Base-by-base conservation (phyloP, 2,888 invertebrate species). In the Glaucopsyche alexis region DNA sequence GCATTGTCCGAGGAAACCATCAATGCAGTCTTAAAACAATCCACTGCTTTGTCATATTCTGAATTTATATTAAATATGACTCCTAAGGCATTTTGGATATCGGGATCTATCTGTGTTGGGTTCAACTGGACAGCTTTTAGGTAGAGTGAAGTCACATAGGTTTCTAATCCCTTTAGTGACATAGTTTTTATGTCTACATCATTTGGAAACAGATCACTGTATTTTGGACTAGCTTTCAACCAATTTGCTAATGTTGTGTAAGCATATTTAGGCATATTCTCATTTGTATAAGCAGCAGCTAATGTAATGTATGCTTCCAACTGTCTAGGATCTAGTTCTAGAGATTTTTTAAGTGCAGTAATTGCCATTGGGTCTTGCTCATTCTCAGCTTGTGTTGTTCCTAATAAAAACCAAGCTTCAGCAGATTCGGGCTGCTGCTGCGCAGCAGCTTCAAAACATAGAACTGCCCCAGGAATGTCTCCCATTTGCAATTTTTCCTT, bases 301-400 rank as follows among this genome's bases (percentile, higher is more conserved):
- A 99, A 90, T 0, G 97, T 96, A 95, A 99, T 97, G 73, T 98
- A 94, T 0, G 98, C 99, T 77, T 95, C 94, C 71, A 96, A 89
- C 87, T 98, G 98, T 11, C 94, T 93, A 0, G 98, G 96, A 76
- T 97, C 95, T 73, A 99, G 85, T 74, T 95, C 94, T 70, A 98
- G 85, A 74, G 98, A 98, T 86, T 95, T 96, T 83, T 96, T 97
- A 47, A 99, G 93, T 0, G 99, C 99, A 67, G 97, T 95, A 81
- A 99, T 99, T 11, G 98, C 98, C 79, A 95, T 94, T 4, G 97
- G 96, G 88, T 99, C 99, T 91, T 96, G 98, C 93, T 99, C 99
- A 92, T 99, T 99, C 93, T 99, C 98, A 55, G 99, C 98, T 87
- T 99, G 99, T 47, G 98, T 97, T 72, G 96, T 96, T 11, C 99